Conservation (phyloP, 1,140 invertebrate species). For the Cherax destructor region DNA sequence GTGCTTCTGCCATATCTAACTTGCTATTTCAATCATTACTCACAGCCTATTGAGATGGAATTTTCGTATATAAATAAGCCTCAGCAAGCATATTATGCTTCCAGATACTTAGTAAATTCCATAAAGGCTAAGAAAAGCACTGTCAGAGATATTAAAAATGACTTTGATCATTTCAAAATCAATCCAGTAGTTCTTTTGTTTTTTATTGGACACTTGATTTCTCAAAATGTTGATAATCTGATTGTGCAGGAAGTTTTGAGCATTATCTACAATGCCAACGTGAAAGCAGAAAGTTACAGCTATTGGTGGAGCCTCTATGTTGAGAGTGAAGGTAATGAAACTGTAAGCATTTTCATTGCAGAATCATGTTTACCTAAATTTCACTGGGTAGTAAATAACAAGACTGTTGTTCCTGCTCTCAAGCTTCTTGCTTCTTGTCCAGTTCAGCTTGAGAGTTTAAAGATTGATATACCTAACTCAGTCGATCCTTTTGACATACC, state of each 20-base stretch:
- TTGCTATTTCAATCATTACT: background rate
- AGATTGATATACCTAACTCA: background rate
- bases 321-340: background rate
- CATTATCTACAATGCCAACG: background rate
- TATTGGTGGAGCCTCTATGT: background rate
- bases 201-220: background rate
- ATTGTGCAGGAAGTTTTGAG: background rate
- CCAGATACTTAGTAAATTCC: background rate
- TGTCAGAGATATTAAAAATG: background rate
- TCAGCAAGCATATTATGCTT: background rate
- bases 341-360: background rate
- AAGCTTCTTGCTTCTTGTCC: background rate
- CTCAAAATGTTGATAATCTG: background rate
- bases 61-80: background rate
- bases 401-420: background rate
- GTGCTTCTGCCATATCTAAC: background rate
- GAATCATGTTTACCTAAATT: background rate
- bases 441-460: background rate
- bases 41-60: background rate
- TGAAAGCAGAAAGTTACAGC: background rate
- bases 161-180: background rate
- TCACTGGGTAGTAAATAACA: background rate
- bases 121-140: background rate
- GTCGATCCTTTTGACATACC: background rate
- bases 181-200: background rate